These are phyloP conservation scores for Liopterus haemorrhoidalis DNA, from an alignment of 2,888 invertebrate species.

Conservation along the genomic window DNA sequence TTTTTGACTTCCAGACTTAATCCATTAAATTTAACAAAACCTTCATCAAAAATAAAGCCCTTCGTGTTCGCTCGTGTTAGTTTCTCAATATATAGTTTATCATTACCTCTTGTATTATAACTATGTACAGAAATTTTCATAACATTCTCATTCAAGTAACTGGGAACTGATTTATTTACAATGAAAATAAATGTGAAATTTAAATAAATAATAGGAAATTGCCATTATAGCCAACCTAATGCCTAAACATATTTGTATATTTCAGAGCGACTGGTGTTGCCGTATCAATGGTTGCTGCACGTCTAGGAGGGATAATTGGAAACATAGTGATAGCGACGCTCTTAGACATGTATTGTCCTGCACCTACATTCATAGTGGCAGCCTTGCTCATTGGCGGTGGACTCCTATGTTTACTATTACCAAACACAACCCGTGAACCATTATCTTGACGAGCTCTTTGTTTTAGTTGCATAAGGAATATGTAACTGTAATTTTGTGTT, in stretches of 20 bases:
- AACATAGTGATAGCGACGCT: conserved; percentile 84
- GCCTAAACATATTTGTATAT: conserved; percentile 27
- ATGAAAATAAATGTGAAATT: conserved; percentile 7
- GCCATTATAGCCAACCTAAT: not conserved
- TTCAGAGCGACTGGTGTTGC: conserved; percentile 84
- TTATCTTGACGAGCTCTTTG: conserved; percentile 40
- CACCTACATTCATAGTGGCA: conserved; percentile 88
- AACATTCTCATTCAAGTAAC: no score
- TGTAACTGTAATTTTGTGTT: no score
- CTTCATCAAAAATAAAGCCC: no score
- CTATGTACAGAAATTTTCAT: no score
- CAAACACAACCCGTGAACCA: conserved; percentile 82
- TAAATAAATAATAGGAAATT: not conserved
- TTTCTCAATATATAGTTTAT: no score
- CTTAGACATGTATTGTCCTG: conserved; percentile 81
- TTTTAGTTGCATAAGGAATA: no score
- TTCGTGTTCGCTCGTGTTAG: no score
- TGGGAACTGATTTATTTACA: no score
- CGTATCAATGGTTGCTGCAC: conserved; percentile 82
- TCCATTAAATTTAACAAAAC: no score
- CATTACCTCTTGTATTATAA: no score
- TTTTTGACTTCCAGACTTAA: no score
- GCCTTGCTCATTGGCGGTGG: conserved; percentile 80
- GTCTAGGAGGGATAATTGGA: conserved; percentile 83
- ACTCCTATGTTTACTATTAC: conserved; percentile 78